A percentile compares a stretch with the other conserved stretches of the same genome.
Evolutionary conservation across 2,888 invertebrate genomes (phyloP).

Genomic region (Leptinotarsa peninsularis): DNA sequence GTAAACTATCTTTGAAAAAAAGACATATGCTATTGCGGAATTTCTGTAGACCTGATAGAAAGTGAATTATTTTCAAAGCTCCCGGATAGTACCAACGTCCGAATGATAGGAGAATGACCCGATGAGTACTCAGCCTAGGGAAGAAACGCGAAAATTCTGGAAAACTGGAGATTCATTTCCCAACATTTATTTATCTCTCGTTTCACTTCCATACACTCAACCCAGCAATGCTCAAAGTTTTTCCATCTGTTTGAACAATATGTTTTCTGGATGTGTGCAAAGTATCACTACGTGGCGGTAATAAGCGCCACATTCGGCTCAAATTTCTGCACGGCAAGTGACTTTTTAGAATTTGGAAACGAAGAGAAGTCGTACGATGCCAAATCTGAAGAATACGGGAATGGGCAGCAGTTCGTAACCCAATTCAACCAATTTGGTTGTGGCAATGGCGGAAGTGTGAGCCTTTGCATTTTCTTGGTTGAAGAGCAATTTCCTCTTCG

Average conservation of each 20-base stretch:
- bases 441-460: neutral
- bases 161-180: too few species aligned
- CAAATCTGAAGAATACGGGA: conserved; percentile 6
- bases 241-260: neutral
- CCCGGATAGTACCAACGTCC: too few species aligned
- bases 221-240: neutral
- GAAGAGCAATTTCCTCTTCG: neutral
- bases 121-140: too few species aligned
- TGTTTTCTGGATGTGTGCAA: neutral
- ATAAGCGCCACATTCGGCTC: neutral
- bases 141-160: too few species aligned
- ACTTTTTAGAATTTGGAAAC: neutral
- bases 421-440: neutral
- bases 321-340: neutral
- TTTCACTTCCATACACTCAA: neutral
- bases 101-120: too few species aligned
- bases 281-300: neutral
- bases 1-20: too few species aligned
- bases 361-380: neutral
- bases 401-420: neutral
- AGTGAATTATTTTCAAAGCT: too few species aligned
- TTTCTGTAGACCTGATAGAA: too few species aligned
- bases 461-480: neutral
- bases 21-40: too few species aligned
- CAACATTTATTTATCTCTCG: too few species aligned